phyloP scores from a whole-genome alignment of 23 tunicate species.

The Ascidia mentula region DNA sequence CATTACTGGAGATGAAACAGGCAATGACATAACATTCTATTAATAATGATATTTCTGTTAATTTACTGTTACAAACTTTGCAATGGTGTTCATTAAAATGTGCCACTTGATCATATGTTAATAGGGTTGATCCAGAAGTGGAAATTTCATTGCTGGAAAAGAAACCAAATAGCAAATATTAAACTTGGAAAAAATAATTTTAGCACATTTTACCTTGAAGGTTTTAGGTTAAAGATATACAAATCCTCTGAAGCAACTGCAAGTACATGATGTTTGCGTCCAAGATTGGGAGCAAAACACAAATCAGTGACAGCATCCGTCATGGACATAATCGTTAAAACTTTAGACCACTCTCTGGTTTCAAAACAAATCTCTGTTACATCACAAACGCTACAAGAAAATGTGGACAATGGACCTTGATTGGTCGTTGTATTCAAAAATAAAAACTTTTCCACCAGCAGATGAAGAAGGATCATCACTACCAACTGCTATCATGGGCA shows the following conservation, averaged over 20 bases:
- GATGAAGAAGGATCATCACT: slow-evolving; percentile 69
- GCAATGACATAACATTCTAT: too few relatives aligned
- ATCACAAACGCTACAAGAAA: background rate
- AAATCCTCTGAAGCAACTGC: slow-evolving; percentile 85
- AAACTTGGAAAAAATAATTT: too few relatives aligned
- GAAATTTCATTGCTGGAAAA: background rate
- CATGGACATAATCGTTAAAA: slow-evolving; percentile 53
- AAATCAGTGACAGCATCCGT: slow-evolving; percentile 83
- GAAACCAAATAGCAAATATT: too few relatives aligned
- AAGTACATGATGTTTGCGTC: slow-evolving; percentile 51
- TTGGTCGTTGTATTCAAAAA: slow-evolving; percentile 66
- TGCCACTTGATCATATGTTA: slow-evolving; percentile 19
- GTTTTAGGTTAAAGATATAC: slow-evolving; percentile 60
- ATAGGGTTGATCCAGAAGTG: background rate
- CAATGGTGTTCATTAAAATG: slow-evolving; percentile 30
- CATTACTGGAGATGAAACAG: too few relatives aligned
- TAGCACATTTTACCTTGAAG: slow-evolving; percentile 13
- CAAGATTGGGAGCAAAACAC: slow-evolving; percentile 75
- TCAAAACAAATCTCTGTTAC: background rate
- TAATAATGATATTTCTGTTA: too few relatives aligned
- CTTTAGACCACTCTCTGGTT: slow-evolving; percentile 68
- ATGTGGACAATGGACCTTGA: slow-evolving; percentile 11
- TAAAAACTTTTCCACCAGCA: slow-evolving; percentile 80
- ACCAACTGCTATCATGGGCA: slow-evolving; percentile 92
- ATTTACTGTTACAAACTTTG: slow-evolving; percentile 21